phyloP scores from a whole-genome alignment of 1,140 invertebrate species.

The Portunus trituberculatus region DNA sequence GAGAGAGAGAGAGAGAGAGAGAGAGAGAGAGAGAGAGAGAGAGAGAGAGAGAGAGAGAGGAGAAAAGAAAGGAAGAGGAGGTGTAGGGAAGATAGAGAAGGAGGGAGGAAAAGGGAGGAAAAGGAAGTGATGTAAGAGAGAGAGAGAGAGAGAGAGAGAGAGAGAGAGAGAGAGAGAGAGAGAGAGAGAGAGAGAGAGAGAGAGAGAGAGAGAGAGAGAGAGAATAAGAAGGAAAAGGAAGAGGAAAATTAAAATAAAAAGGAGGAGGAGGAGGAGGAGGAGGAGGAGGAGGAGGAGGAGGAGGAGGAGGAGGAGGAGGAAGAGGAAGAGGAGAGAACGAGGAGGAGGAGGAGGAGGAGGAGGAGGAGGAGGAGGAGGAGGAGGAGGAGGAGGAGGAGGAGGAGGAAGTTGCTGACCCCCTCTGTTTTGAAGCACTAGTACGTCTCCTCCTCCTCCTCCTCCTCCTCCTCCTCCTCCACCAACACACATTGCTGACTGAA shows the following conservation, averaged over 20 bases:
- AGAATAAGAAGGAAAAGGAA: background rate
- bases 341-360: background rate
- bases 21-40: no score
- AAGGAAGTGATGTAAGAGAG: background rate
- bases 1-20: no score
- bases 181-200: background rate
- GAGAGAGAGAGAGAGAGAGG: no score
- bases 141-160: background rate
- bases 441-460: no score
- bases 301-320: background rate
- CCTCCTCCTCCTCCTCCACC: no score
- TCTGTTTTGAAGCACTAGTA: background rate
- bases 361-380: background rate
- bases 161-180: background rate
- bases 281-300: background rate
- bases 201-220: background rate
- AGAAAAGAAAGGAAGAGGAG: no score
- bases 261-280: background rate
- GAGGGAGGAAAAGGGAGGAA: background rate
- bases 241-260: background rate
- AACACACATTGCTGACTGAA: no score
- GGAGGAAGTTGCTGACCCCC: background rate
- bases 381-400: background rate
- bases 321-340: background rate
- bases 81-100: background rate